Percentiles rank a stretch among this genome's conserved stretches.
These are phyloP conservation scores for Halictus ligatus DNA, from an alignment of 2,888 invertebrate genomes.

Conservation along the genomic window DNA sequence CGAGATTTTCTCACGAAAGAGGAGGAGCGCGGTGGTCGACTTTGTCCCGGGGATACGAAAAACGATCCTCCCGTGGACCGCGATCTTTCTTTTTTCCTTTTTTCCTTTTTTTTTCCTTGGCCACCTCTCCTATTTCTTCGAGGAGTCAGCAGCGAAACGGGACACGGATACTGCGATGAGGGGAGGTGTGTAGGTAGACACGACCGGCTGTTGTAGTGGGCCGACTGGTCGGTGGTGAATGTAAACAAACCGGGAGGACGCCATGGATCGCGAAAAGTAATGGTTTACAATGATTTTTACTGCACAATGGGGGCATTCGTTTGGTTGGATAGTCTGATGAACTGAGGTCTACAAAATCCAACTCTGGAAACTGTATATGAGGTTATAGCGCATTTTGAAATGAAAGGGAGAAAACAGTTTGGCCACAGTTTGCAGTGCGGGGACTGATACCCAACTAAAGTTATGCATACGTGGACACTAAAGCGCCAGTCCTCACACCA, in stretches of 20 bases:
- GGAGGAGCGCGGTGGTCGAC: constrained; percentile 43
- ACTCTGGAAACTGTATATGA: neutral
- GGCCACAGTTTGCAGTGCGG: no score
- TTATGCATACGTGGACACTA: no score
- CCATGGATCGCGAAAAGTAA: neutral
- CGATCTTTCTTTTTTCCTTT: constrained; percentile 28
- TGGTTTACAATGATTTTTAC: neutral
- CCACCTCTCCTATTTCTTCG: constrained; percentile 46
- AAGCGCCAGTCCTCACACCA: neutral
- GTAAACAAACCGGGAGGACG: neutral
- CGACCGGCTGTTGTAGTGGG: neutral
- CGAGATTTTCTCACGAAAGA: constrained; percentile 76
- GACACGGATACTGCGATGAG: constrained; percentile 27
- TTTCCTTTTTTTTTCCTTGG: neutral
- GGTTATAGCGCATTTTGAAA: no score
- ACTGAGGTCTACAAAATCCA: neutral
- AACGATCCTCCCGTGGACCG: constrained; percentile 52
- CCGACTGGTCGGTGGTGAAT: neutral
- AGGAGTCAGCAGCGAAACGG: constrained; percentile 34
- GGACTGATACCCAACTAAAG: no score
- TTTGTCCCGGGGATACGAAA: constrained; percentile 56
- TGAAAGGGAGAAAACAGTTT: no score
- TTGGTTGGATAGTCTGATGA: neutral
- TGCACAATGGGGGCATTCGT: neutral
- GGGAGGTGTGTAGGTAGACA: neutral